Percentiles rank a stretch among this genome's conserved stretches.
Evolutionary conservation across 1,140 invertebrate genomes (phyloP).

Genomic region (Atta cephalotes): DNA sequence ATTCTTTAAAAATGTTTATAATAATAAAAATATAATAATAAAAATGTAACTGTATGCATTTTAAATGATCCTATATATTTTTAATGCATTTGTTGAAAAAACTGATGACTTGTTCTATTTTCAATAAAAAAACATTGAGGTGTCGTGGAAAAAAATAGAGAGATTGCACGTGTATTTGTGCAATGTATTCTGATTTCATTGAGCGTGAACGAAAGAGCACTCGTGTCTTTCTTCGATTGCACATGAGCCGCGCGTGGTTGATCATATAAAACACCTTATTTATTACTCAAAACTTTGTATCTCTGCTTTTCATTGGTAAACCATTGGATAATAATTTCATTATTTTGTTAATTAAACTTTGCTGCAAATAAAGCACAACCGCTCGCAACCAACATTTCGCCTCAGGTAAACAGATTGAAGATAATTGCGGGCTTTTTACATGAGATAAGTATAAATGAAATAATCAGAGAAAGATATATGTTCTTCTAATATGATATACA

Average conservation of each 20-base stretch:
- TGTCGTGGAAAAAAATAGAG: neutral
- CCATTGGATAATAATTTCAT: conserved; percentile 29
- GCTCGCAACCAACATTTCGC: neutral
- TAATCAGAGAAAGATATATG: neutral
- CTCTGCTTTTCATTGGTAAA: conserved; percentile 9
- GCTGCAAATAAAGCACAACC: neutral
- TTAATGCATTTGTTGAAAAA: neutral
- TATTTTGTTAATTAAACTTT: conserved; percentile 14
- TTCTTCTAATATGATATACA: neutral
- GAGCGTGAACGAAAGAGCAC: conserved; percentile 1
- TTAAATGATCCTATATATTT: neutral
- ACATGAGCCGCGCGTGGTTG: neutral
- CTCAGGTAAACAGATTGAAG: neutral
- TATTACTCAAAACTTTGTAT: conserved; percentile 36
- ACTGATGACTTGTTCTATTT: neutral
- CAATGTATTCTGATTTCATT: neutral
- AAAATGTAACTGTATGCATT: neutral
- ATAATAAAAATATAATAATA: no score
- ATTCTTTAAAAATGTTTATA: neutral
- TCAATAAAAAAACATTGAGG: neutral
- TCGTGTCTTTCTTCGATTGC: neutral
- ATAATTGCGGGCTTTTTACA: neutral
- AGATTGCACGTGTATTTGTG: neutral
- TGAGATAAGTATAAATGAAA: neutral
- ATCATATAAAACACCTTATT: conserved; percentile 34